These are phyloP conservation scores for Nomada flava DNA, from an alignment of 2,888 invertebrate genomes.

Conservation along the genomic window DNA sequence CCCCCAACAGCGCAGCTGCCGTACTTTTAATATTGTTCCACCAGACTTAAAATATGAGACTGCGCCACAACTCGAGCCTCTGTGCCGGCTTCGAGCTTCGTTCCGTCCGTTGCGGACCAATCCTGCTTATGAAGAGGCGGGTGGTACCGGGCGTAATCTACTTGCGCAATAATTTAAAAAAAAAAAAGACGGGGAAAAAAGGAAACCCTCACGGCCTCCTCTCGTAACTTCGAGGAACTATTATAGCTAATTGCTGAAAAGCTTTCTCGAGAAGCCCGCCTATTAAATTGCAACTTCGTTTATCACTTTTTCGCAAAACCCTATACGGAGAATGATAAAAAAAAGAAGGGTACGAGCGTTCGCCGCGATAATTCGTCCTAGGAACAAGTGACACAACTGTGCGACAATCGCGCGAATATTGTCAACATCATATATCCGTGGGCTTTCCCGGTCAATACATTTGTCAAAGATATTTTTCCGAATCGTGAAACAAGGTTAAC, in stretches of 20 bases:
- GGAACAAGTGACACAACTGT: neutral
- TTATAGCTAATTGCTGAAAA: conserved; percentile 67
- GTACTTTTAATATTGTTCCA: conserved; percentile 80
- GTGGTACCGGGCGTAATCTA: conserved; percentile 60
- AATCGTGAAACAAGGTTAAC: conserved; percentile 37
- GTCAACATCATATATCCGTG: conserved; percentile 6
- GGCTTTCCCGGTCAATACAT: conserved; percentile 55
- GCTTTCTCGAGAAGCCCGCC: conserved; percentile 57
- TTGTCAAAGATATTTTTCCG: conserved; percentile 60
- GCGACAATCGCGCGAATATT: neutral
- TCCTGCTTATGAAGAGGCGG: conserved; percentile 64
- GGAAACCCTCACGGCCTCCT: neutral
- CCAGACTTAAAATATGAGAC: conserved; percentile 78
- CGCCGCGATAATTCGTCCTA: neutral
- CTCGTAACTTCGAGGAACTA: conserved; percentile 61
- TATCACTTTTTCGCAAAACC: conserved; percentile 19
- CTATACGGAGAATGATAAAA: neutral
- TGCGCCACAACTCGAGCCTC: conserved; percentile 71
- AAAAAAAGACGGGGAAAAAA: conserved; percentile 29
- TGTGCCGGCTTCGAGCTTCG: conserved; percentile 65
- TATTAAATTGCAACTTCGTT: conserved; percentile 62
- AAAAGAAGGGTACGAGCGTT: neutral
- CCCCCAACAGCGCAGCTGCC: conserved; percentile 74
- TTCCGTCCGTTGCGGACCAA: conserved; percentile 61
- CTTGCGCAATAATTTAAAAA: conserved; percentile 69